Evolutionary conservation across 2,888 invertebrate species (phyloP).

Genomic region (Metallyticus violacea): DNA sequence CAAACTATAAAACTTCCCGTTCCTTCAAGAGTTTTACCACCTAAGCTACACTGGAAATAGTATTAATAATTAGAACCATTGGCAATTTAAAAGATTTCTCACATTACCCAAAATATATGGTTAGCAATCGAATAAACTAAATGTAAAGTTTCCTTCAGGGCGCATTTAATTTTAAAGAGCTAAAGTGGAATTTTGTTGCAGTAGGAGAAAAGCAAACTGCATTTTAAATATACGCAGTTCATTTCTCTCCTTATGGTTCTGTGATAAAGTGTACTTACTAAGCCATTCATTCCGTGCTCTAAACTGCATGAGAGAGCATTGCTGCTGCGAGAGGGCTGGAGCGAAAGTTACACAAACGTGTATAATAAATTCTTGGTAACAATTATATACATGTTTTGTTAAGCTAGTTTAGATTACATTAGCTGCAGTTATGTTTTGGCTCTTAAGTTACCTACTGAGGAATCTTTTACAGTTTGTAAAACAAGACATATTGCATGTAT

Average conservation of each 20-base stretch:
- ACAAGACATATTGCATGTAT: too few relatives aligned
- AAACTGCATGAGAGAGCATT: neutral
- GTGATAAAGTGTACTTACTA: neutral
- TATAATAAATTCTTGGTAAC: neutral
- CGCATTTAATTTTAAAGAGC: neutral
- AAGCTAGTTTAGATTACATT: neutral
- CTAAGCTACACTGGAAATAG: too few relatives aligned
- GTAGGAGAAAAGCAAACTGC: neutral
- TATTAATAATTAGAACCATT: too few relatives aligned
- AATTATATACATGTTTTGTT: neutral
- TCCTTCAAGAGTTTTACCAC: too few relatives aligned
- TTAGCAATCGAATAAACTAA: too few relatives aligned
- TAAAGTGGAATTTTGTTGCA: neutral
- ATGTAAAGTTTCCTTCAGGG: neutral
- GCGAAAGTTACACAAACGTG: neutral
- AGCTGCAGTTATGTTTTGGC: neutral
- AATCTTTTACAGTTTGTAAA: neutral
- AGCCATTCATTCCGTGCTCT: neutral
- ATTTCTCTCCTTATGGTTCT: neutral
- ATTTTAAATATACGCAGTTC: neutral
- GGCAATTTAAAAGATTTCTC: too few relatives aligned
- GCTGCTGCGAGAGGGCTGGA: too few relatives aligned
- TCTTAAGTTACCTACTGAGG: neutral
- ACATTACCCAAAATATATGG: too few relatives aligned
- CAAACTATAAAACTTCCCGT: too few relatives aligned